These are phyloP conservation scores for Amphiura filiformis DNA, from an alignment of 35 echinoderm and acorn worm species.

Conservation along the genomic window DNA sequence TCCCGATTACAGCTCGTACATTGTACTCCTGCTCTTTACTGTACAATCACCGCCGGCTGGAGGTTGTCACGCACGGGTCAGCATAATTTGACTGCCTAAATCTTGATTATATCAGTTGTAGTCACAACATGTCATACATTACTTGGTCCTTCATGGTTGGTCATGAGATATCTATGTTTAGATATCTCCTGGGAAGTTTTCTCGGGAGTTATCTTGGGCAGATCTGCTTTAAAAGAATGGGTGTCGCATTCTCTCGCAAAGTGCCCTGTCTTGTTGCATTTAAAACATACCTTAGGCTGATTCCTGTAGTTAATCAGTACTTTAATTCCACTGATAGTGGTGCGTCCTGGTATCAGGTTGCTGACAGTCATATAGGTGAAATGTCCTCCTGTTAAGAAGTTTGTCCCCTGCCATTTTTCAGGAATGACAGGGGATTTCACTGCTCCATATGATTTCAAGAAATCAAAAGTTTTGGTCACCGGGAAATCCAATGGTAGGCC, in stretches of 20 bases:
- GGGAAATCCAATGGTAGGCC: not conserved
- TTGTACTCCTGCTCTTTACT: no score
- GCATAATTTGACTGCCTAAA: no score
- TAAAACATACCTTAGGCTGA: not conserved
- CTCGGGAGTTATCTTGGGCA: no score
- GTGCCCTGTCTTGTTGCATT: not conserved
- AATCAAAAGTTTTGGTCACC: not conserved
- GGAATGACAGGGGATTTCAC: not conserved
- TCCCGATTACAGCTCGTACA: no score
- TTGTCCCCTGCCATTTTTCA: not conserved
- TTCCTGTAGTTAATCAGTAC: not conserved
- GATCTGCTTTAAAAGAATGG: not conserved
- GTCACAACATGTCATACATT: no score
- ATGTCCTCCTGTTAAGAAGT: not conserved
- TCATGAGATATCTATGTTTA: no score
- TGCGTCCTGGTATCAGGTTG: not conserved
- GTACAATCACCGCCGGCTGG: no score
- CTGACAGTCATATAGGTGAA: not conserved
- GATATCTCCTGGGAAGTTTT: no score
- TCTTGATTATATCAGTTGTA: no score
- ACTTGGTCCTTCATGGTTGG: no score
- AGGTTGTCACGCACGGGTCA: no score
- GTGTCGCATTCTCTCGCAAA: not conserved
- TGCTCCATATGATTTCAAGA: not conserved
- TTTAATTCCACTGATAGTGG: not conserved